These are phyloP conservation scores for Nemurella pictetii DNA, from an alignment of 2,888 invertebrate genomes.

Conservation along the genomic window DNA sequence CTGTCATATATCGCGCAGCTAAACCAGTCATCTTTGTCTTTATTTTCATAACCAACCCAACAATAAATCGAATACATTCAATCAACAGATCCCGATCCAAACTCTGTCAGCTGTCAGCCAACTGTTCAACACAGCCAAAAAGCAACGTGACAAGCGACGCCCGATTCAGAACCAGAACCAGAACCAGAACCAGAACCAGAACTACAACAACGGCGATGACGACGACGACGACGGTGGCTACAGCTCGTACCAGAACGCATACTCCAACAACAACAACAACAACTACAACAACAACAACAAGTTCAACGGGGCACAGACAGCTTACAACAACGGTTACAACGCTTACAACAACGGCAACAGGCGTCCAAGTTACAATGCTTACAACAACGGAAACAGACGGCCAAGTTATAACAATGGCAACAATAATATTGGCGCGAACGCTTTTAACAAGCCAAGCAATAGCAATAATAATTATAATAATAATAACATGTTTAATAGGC, in stretches of 20 bases:
- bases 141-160: neutral
- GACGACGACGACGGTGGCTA: neutral
- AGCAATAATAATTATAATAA: slow-evolving; percentile 9
- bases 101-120: slow-evolving; percentile 2
- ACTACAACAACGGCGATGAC: neutral
- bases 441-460: neutral
- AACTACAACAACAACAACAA: neutral
- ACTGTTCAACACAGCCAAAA: slow-evolving; percentile 1
- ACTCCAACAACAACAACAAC: neutral
- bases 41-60: no score
- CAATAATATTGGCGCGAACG: slow-evolving; percentile 8
- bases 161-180: neutral
- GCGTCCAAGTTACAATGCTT: neutral
- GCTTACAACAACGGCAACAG: neutral
- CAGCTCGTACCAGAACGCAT: neutral
- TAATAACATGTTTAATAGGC: slow-evolving; percentile 2
- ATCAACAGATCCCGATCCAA: slow-evolving; percentile 14
- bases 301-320: neutral
- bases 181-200: neutral
- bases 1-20: no score
- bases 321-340: slow-evolving; percentile 1
- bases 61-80: no score
- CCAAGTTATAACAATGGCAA: neutral
- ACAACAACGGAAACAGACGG: neutral
- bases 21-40: no score